Evolutionary conservation across 2,888 invertebrate species (phyloP).

Genomic region (Augochlorella aurata): DNA sequence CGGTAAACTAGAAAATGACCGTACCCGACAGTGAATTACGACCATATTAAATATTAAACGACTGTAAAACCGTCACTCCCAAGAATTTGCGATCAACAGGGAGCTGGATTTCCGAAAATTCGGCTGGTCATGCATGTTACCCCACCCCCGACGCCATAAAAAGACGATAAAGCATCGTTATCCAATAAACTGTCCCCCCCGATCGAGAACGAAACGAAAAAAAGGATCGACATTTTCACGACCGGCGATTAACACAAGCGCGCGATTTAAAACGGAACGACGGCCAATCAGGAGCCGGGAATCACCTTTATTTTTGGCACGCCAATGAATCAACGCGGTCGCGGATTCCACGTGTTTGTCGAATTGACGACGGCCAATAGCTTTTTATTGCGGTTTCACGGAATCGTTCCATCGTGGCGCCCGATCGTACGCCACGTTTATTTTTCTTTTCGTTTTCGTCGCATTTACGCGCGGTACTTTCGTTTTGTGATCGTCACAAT

Average conservation of each 20-base stretch:
- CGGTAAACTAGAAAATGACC: background rate
- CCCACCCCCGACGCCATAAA: background rate
- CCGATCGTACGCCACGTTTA: background rate
- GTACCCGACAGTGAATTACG: background rate
- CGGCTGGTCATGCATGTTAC: background rate
- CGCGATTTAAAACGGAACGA: slow-evolving; percentile 66
- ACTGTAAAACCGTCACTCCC: background rate
- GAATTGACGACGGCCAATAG: slow-evolving; percentile 61
- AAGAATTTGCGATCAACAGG: background rate
- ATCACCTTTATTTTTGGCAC: slow-evolving; percentile 78
- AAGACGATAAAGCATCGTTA: slow-evolving; percentile 1
- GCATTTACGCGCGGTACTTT: background rate
- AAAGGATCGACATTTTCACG: slow-evolving; percentile 22
- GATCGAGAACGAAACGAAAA: background rate
- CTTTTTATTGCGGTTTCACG: slow-evolving; percentile 69
- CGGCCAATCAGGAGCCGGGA: slow-evolving; percentile 64
- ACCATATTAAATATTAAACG: background rate
- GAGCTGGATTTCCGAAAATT: background rate
- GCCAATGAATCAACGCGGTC: slow-evolving; percentile 70
- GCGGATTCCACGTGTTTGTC: slow-evolving; percentile 61
- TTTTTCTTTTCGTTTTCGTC: background rate
- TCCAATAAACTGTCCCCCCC: slow-evolving; percentile 39
- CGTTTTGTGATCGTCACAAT: background rate
- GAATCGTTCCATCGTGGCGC: slow-evolving; percentile 17
- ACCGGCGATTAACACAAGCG: slow-evolving; percentile 51